Evolutionary conservation across 2,113 vertebrate genomes (phyloP).

Genomic region (Sakesphorus luctuosus): DNA sequence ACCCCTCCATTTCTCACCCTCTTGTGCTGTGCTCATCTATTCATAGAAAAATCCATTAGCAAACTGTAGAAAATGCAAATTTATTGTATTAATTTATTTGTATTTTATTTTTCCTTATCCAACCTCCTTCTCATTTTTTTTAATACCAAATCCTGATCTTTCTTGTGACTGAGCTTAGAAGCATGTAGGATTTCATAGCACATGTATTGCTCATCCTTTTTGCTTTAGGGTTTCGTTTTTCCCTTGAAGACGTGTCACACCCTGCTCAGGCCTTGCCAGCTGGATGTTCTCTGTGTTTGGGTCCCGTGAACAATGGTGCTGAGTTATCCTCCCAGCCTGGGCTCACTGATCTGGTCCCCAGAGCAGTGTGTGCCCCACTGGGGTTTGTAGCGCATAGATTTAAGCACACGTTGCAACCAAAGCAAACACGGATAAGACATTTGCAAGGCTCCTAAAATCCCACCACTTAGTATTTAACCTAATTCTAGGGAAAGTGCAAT

Average conservation of each 20-base stretch:
- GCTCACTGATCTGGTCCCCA: fast-evolving
- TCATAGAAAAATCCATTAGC: neutral
- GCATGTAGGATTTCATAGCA: neutral
- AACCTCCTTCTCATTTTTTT: slow-evolving; percentile 32
- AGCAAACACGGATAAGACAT: neutral
- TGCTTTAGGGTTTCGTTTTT: neutral
- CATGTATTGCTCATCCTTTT: neutral
- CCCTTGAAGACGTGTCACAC: fast-evolving
- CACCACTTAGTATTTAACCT: neutral
- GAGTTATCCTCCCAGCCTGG: neutral
- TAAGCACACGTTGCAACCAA: neutral
- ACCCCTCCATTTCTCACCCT: neutral
- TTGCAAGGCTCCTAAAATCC: neutral
- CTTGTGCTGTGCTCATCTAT: neutral
- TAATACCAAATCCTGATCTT: neutral
- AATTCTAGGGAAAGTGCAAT: neutral
- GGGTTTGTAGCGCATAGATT: neutral
- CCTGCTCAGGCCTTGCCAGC: neutral
- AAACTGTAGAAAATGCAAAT: neutral
- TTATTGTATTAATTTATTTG: slow-evolving; percentile 1
- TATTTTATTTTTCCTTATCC: neutral
- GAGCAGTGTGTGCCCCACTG: neutral
- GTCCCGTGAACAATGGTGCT: neutral
- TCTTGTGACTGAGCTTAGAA: slow-evolving; percentile 20
- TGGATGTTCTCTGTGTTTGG: neutral